Base-by-base conservation (phyloP, 1,140 invertebrate species). In the Camponotus floridanus region DNA sequence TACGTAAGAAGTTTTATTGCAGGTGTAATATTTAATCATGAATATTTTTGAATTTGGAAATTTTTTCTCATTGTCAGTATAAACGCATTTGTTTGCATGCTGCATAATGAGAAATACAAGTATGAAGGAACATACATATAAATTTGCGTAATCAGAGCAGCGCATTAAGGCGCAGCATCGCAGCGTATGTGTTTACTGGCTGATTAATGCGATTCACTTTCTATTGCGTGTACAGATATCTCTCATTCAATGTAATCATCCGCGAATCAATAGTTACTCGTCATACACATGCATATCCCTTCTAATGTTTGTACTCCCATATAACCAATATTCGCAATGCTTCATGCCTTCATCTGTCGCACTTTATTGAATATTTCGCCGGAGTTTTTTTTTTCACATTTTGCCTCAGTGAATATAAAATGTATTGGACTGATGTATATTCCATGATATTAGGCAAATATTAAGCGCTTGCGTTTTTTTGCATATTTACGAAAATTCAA, bases 161-260 rank as follows among this genome's bases (percentile, higher is more conserved):
- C 7, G 55, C 51, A 6, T 21, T 71, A 26, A 26, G 26, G 26
- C 26, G 26, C 26, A 26, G 0, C 26, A 57, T 68, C 33, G 64
- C 59, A 64, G 26, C 15, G 39, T 51, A 45, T 45, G 36, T 33
- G 65, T 36, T 26, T 45, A 55, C 39, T 73, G 51, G 31, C n/a
- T 81, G 79, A 81, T 83, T 83, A 83, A 83, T 83, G 31, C 68
- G 55, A 74, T 83, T 83, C 68, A 61, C 39, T 74, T 83, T 74
- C 68, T 83, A 83, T 57, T 59, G 36, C 51, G 21, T 48, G 51
- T 71, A 55, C 51, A 74, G 42, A 57, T 83, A 59, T 71, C 55
- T 71, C 55, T 73, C 57, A 83, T 83, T 74, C 79, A 48, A 62
- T 45, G 78, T 80, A 74, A 74, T 68, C 55, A 74, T 61, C 79